A percentile compares a stretch with the other conserved stretches of the same genome.
Evolutionary conservation across 2,888 invertebrate genomes (phyloP).

Genomic region (Athripsodes cinereus): DNA sequence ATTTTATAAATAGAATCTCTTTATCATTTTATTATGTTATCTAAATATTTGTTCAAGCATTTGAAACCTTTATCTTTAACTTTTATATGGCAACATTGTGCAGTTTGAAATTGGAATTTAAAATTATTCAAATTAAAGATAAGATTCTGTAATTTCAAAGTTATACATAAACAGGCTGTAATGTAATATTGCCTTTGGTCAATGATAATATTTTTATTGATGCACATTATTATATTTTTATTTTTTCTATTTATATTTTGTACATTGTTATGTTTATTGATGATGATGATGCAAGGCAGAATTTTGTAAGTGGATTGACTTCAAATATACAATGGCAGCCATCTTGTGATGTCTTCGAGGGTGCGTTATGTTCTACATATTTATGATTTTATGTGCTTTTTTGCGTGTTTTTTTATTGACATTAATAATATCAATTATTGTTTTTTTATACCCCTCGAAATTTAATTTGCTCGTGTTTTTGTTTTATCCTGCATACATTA

Average conservation of each 20-base stretch:
- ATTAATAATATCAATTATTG: conserved; percentile 23
- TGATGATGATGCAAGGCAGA: conserved; percentile 7
- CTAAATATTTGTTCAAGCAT: too few species aligned
- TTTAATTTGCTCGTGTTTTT: conserved; percentile 6
- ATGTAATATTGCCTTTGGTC: too few species aligned
- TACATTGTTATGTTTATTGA: not conserved
- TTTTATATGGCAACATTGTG: too few species aligned
- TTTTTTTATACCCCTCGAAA: conserved; percentile 6
- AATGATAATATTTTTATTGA: too few species aligned
- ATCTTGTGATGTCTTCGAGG: conserved; percentile 18
- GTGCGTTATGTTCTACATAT: conserved; percentile 24
- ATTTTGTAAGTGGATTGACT: conserved; percentile 25
- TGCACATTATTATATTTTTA: not conserved
- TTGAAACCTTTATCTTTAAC: too few species aligned
- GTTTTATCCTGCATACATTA: not conserved
- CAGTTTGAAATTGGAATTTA: too few species aligned
- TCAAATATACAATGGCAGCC: conserved; percentile 24
- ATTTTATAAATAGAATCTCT: too few species aligned
- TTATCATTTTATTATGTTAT: too few species aligned
- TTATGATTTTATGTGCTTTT: conserved; percentile 15
- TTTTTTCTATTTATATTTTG: not conserved
- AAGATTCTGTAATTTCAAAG: too few species aligned
- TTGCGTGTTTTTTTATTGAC: conserved; percentile 23
- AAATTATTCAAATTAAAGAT: too few species aligned
- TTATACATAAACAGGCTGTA: too few species aligned